phyloP scores from a whole-genome alignment of 2,797 vertebrate species.

The Macropus fuliginosus region DNA sequence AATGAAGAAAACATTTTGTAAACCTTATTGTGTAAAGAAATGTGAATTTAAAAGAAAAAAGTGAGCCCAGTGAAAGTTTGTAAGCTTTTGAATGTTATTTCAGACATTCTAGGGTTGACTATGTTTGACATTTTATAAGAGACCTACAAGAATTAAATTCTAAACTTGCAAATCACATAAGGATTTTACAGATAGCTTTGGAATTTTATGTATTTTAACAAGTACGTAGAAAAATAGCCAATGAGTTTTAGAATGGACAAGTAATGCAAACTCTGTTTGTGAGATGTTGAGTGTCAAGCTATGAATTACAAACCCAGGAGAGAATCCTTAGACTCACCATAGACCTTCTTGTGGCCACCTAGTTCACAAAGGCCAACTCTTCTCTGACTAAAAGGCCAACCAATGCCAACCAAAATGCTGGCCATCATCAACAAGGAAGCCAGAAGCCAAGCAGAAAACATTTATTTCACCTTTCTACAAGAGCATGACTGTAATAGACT shows the following conservation, averaged over 20 bases:
- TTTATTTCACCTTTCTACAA: neutral
- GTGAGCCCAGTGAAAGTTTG: neutral
- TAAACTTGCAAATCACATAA: neutral
- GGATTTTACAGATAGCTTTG: neutral
- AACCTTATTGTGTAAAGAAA: neutral
- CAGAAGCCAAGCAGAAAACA: neutral
- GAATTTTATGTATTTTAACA: neutral
- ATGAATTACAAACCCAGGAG: neutral
- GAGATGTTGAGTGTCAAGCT: neutral
- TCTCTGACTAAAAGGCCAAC: neutral
- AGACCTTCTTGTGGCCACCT: neutral
- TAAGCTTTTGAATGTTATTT: neutral
- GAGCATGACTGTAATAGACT: neutral
- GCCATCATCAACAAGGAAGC: neutral
- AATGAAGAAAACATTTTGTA: neutral
- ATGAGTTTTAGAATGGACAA: neutral
- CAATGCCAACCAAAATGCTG: neutral
- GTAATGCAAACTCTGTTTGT: neutral
- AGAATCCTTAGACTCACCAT: neutral
- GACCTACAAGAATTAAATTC: slow-evolving; percentile 26
- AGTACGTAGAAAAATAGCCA: slow-evolving; percentile 1
- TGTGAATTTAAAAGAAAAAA: neutral
- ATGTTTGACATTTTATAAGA: slow-evolving; percentile 27
- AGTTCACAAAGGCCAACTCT: neutral
- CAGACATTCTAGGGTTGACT: neutral